Evolutionary conservation across 2,797 vertebrate species (phyloP).

Genomic region (Carduelis carduelis): DNA sequence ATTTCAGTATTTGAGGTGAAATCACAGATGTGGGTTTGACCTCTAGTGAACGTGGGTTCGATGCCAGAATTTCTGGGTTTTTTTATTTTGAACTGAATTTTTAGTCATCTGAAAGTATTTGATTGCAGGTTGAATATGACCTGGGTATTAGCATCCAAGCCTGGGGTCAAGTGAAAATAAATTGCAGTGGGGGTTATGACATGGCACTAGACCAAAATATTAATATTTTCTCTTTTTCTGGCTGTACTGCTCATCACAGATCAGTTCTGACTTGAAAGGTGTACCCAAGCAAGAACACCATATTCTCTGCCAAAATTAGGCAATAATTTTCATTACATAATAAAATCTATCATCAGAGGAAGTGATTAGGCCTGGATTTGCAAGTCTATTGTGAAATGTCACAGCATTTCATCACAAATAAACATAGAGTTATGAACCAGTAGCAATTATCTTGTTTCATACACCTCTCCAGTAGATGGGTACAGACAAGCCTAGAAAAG

Average conservation of each 20-base stretch:
- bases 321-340: not conserved
- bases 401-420: not conserved
- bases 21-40: not conserved
- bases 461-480: not conserved
- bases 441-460: not conserved
- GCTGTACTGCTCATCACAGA: not conserved
- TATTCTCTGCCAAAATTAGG: not conserved
- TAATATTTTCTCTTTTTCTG: not conserved
- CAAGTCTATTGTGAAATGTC: not conserved
- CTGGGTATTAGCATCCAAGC: not conserved
- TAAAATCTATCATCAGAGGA: not conserved
- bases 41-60: fast-evolving
- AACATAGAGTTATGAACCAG: not conserved
- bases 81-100: not conserved
- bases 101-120: not conserved
- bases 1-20: not conserved
- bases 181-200: not conserved
- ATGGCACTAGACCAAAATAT: not conserved
- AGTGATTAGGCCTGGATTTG: not conserved
- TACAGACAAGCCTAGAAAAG: not conserved
- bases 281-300: not conserved
- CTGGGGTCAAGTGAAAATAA: not conserved
- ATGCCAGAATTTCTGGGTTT: not conserved
- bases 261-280: constrained; percentile 15
- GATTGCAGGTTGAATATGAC: not conserved